Evolutionary conservation across 2,113 vertebrate species (phyloP), one percentile per base, ranked within the genome.

Genomic region (Choloepus hoffmanni): DNA sequence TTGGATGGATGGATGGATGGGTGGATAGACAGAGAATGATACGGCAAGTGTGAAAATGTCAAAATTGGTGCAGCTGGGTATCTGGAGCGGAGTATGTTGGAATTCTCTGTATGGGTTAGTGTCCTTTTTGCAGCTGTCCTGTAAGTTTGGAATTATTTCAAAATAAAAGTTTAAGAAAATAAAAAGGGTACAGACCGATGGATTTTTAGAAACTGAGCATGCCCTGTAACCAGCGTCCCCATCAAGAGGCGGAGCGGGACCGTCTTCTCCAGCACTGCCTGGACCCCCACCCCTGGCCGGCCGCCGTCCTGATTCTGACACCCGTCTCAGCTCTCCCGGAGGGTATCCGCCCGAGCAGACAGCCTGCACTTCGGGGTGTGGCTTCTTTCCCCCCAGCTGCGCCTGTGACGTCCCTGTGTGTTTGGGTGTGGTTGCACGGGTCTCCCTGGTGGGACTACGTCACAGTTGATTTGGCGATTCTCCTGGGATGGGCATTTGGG

Each of bases 401-500:
- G 16, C 19, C 11, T 26, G n/a, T 62, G 65, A 48, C 43, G 68
- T 14, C 8, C 62, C 26, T 14, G 1, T 18, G 33, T 48, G 33
- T 55, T 5, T 36, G 65, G 65, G 55, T 10, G 0, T 8, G 26
- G 33, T 4, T 73, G 58, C n/a, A 26, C 10, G 0, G 5, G 33
- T 3, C 58, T 48, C 81, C 19, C 1, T 26, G 74, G 40, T 50
- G 43, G 72, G 53, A 78, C 24, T 0, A 0, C 2, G 40, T 5
- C 60, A 2, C 33, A 4, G 0, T 23, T 1, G 2, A 4, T 15
- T 53, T 30, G 33, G 10, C 48, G 3, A 0, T 60, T 83, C 19
- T 11, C 5, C 70, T 1, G 0, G 3, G 36, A 19, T 19, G 79
- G 65, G 45, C 45, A 3, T 21, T 28, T 19, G 43, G 21, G 12